Evolutionary conservation across 1,140 invertebrate genomes (phyloP).

Genomic region (Orius insidiosus): DNA sequence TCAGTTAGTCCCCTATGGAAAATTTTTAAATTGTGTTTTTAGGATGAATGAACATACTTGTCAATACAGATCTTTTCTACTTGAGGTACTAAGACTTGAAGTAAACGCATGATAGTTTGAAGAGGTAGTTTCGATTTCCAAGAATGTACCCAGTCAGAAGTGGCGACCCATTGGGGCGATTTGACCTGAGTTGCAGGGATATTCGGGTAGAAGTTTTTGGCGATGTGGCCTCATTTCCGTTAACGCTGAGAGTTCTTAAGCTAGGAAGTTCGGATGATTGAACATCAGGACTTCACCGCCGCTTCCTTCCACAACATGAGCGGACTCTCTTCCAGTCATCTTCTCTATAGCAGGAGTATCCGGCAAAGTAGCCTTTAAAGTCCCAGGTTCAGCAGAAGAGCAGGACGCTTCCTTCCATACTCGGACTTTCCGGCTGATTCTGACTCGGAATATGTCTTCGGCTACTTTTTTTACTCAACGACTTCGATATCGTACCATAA

Average conservation of each 20-base stretch:
- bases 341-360: slow-evolving; percentile 81
- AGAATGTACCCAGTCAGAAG: slow-evolving; percentile 82
- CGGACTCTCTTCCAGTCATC: slow-evolving; percentile 88
- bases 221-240: slow-evolving; percentile 3
- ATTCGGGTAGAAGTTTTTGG: not conserved
- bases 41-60: slow-evolving; percentile 43
- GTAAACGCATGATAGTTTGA: slow-evolving; percentile 95
- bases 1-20: slow-evolving; percentile 84
- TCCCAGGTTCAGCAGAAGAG: slow-evolving; percentile 73
- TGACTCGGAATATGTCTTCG: slow-evolving; percentile 23
- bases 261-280: no score
- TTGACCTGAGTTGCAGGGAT: slow-evolving; percentile 8
- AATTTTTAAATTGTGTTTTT: not conserved
- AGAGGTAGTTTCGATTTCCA: slow-evolving; percentile 96
- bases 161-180: slow-evolving; percentile 50
- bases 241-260: not conserved
- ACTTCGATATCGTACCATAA: slow-evolving; percentile 70
- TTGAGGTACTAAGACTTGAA: slow-evolving; percentile 97
- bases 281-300: no score
- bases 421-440: slow-evolving; percentile 25
- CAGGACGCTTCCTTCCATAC: slow-evolving; percentile 75
- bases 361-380: slow-evolving; percentile 73
- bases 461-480: slow-evolving; percentile 47
- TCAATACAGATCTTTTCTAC: slow-evolving; percentile 99
- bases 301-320: slow-evolving; percentile 32